These are phyloP conservation scores for Philhelius pedissequus DNA, from an alignment of 2,888 invertebrate genomes.

Conservation along the genomic window DNA sequence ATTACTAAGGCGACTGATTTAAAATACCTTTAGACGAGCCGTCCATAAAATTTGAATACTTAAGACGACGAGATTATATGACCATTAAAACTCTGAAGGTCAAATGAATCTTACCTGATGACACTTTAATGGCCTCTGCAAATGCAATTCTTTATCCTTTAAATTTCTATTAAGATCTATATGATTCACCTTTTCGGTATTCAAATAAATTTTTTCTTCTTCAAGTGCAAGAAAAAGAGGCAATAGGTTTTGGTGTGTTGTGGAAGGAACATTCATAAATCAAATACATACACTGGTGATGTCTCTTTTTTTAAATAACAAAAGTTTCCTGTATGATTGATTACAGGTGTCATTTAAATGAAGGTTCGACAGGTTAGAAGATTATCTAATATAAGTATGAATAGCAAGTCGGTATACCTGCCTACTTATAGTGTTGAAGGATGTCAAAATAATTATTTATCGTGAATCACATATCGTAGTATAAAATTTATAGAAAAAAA, in stretches of 20 bases:
- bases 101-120: no score
- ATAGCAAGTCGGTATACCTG: no score
- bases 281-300: background rate
- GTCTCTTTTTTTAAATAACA: constrained; percentile 4
- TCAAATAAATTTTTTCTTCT: no score
- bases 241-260: background rate
- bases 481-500: background rate
- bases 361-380: background rate
- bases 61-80: no score
- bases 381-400: background rate
- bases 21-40: no score
- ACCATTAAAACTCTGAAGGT: no score
- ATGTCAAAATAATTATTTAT: background rate
- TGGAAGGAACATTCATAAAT: constrained; percentile 17
- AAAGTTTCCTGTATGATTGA: background rate
- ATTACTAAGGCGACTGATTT: no score
- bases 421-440: background rate
- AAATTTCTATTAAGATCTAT: no score
- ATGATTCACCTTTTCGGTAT: no score
- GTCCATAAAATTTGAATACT: no score
- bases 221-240: background rate
- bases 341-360: background rate
- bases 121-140: no score
- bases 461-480: background rate
- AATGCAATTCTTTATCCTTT: no score